Evolutionary conservation across 2,888 invertebrate genomes (phyloP), one percentile per base, ranked within the genome.

Genomic region (Phrixothrix hirtus): DNA sequence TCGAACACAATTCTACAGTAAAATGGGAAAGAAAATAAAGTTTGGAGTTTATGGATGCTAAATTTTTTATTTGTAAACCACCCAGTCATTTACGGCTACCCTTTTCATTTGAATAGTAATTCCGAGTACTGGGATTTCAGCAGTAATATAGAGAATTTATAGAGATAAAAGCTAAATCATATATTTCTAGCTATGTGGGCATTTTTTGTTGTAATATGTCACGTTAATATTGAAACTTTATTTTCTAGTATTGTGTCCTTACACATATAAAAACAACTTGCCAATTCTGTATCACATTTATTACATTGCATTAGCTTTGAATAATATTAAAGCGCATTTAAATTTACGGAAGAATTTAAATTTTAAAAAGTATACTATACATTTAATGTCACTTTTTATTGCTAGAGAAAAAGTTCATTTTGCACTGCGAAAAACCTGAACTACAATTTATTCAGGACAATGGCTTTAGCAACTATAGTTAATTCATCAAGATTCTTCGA

Each of bases 401-500:
- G 45, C 39, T 45, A 36, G 41, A 29, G 21, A 44, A 39, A 46
- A 51, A 51, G 30, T 36, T 52, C 41, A 36, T 35, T 41, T 46
- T 25, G 41, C 21, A 26, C 41, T 30, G 43, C 15, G 46, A 52
- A 46, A 52, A 52, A 52, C 52, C 29, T 32, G 17, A 42, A 21
- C 35, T 39, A 35, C 45, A 52, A 46, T 52, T 46, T 44, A 45
- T 52, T 39, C 14, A 21, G 27, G 29, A 52, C 52, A 52, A 52
- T 32, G 21, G 42, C 35, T 34, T 39, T 25, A 39, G 45, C 30
- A 16, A 36, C 52, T 39, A 46, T 41, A 47, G 53, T 53, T 53
- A 47, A 47, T 53, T 53, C 53, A 53, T 53, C 47, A 53, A 43
- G 47, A 53, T 53, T 53, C 53, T 46, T 53, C 47, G 53, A 47